These are phyloP conservation scores for Nomada flava DNA, from an alignment of 2,888 invertebrate genomes.

Conservation along the genomic window DNA sequence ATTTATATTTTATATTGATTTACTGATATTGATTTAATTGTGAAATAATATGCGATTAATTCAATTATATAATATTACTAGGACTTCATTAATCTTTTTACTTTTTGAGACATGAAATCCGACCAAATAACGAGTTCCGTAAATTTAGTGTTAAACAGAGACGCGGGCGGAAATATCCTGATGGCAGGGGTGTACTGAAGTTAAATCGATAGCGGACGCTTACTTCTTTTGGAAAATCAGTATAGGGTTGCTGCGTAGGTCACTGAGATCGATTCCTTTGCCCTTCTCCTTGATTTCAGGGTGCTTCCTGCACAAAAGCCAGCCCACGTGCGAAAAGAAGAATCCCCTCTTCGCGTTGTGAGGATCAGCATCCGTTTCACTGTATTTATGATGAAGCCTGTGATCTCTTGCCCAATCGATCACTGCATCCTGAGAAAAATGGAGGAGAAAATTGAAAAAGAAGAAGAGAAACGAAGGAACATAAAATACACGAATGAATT, in stretches of 20 bases:
- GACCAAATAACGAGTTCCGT: too few species aligned
- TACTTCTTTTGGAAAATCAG: conserved; percentile 95
- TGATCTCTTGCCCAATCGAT: conserved; percentile 92
- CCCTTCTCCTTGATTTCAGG: conserved; percentile 95
- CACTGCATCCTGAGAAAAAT: conserved; percentile 87
- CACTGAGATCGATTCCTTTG: conserved; percentile 93
- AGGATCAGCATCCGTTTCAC: conserved; percentile 97
- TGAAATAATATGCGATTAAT: too few species aligned
- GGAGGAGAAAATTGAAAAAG: background rate
- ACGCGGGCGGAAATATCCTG: background rate
- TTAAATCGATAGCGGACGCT: background rate
- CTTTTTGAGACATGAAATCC: too few species aligned
- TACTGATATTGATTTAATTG: too few species aligned
- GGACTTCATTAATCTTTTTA: too few species aligned
- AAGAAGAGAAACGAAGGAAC: background rate
- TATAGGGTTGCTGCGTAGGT: conserved; percentile 92
- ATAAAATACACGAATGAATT: background rate
- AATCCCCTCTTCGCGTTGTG: conserved; percentile 97
- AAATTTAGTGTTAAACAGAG: background rate
- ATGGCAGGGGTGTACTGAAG: too few species aligned
- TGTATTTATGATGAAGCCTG: conserved; percentile 96
- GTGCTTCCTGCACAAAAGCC: conserved; percentile 96
- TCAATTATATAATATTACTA: too few species aligned
- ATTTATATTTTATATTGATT: too few species aligned
- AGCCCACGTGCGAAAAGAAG: conserved; percentile 98